Base-by-base conservation (phyloP, 2,797 vertebrate species). In the Mionectes olivaceus region DNA sequence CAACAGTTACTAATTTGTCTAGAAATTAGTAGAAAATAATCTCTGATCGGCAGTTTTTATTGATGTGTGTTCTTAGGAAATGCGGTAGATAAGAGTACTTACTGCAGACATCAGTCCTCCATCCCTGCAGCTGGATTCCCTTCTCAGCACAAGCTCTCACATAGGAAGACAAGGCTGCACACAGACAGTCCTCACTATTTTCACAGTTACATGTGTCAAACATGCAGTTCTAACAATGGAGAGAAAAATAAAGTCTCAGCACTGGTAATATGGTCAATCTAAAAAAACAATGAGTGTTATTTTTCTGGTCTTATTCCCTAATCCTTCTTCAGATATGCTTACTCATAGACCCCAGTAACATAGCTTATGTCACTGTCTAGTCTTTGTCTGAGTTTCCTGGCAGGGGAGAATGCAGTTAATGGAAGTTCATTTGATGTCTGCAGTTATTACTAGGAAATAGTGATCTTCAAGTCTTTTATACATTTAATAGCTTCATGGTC, bases 151-250 rank as follows among this genome's bases (percentile, higher is more conserved):
- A 98, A 63, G 95, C 96, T 95, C 97, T 96, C 65, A 97, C 95
- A 22, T 97, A 97, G 44, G 96, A 94, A 43, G 96, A 95, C 59
- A 97, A 61, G 49, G 97, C 98, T 0, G 99, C 98, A 41, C 99
- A 99, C 96, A 99, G 96, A 90, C 99, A 99, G 86, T 98, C 98
- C 91, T 99, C 99, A 1, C 98, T 99, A 92, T 97, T 99, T 96
- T 99, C 98, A 94, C 99, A 99, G 94, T 98, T 99, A 87, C 99
- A 99, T 39, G 98, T 99, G 76, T 99, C 99, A 83, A 99, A 99
- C 83, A 97, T 98, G 94, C 99, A 99, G 91, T 99, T 98, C 99
- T 99, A 78, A 95, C 39, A 93, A 95, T 22, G 3, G 4, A 39
- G 22, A 89, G 78, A 74, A 69, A 84, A 70, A 65, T 4, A 30